Conservation (phyloP, 30 jellyfish, hydroid and myxozoan genomes). For the Rhopilema esculentum region DNA sequence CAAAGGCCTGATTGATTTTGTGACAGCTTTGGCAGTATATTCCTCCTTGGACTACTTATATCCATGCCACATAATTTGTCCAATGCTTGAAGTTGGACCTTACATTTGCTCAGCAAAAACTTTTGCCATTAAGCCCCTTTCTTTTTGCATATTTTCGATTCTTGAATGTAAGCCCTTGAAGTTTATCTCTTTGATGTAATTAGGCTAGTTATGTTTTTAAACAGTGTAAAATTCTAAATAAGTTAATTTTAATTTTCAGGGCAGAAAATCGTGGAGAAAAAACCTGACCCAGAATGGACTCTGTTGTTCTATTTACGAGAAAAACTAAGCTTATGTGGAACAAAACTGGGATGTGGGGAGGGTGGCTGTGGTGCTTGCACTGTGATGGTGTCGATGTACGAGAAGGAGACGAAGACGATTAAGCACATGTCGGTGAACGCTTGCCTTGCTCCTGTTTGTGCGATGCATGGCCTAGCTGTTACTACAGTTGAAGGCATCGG, state of each 20-base stretch:
- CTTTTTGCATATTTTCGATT: too few relatives aligned
- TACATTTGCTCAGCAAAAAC: too few relatives aligned
- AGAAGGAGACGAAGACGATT: conserved; percentile 12
- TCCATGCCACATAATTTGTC: too few relatives aligned
- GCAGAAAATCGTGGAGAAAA: conserved; percentile 20
- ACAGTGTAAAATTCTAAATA: not conserved
- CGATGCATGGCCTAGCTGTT: conserved; percentile 49
- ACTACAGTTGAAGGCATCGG: conserved; percentile 62
- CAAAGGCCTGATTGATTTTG: too few relatives aligned
- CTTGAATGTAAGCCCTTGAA: too few relatives aligned
- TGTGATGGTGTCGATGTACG: conserved; percentile 42
- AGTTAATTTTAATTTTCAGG: not conserved
- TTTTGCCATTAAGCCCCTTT: too few relatives aligned
- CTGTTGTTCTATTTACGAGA: conserved; percentile 18
- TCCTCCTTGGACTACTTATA: too few relatives aligned
- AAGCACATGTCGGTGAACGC: conserved; percentile 44
- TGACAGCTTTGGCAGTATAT: too few relatives aligned
- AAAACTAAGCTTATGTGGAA: conserved; percentile 35
- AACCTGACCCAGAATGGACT: conserved; percentile 54
- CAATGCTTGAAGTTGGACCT: too few relatives aligned
- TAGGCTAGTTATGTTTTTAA: not conserved
- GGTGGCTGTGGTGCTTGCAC: conserved; percentile 66
- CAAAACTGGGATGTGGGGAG: conserved; percentile 51
- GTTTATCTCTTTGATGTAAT: too few relatives aligned
- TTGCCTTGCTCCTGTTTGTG: conserved; percentile 37